Conservation (phyloP, 64 coral and sea anemone genomes). For the Catalaphyllia jardinei region DNA sequence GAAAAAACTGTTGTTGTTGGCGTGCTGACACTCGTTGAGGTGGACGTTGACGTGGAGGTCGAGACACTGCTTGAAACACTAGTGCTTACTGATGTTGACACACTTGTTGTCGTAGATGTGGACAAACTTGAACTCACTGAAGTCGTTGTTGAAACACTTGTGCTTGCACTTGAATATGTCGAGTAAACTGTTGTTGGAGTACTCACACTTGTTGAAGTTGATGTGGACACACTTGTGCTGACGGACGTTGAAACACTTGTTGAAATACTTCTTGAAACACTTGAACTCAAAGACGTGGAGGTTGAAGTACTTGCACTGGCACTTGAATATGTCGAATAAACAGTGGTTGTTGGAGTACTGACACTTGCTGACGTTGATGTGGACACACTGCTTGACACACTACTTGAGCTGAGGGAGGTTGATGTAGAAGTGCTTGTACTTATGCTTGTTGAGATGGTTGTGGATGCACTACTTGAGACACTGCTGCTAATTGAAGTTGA, state of each 20-base stretch:
- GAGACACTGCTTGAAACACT: not conserved
- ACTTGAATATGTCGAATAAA: not conserved
- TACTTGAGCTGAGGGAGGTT: not conserved
- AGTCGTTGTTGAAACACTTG: not conserved
- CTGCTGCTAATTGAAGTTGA: not conserved
- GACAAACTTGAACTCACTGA: not conserved
- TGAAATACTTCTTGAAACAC: not conserved
- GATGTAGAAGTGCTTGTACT: not conserved
- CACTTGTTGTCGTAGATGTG: not conserved
- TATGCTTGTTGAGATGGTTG: not conserved
- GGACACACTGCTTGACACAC: not conserved
- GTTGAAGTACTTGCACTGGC: not conserved
- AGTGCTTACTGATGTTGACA: not conserved
- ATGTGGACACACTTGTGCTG: constrained; percentile 4
- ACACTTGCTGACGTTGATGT: not conserved
- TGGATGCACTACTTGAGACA: constrained; percentile 4
- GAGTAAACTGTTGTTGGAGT: constrained; percentile 18
- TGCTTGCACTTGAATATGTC: not conserved
- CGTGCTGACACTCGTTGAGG: not conserved
- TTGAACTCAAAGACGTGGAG: not conserved
- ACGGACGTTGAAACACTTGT: constrained; percentile 9
- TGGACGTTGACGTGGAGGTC: constrained; percentile 10
- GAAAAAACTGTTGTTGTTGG: not conserved
- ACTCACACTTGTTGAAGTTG: not conserved
- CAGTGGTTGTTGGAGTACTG: not conserved